Percentiles rank a stretch among this genome's conserved stretches.
Conservation (phyloP, 2,113 vertebrate species). For the Drymodes brunneopygia region DNA sequence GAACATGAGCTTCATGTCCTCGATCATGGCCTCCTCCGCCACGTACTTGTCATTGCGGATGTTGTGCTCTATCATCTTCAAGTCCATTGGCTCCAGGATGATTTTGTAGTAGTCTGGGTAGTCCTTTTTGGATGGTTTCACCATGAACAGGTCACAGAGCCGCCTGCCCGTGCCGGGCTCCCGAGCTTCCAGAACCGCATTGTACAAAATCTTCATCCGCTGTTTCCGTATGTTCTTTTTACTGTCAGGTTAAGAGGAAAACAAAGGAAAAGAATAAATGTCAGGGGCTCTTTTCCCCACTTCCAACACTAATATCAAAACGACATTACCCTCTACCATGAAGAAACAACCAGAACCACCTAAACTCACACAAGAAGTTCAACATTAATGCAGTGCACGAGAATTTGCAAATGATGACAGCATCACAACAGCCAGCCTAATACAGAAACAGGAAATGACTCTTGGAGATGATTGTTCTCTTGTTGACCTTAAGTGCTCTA, state of each 20-base stretch:
- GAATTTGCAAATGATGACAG: not conserved
- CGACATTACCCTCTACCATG: not conserved
- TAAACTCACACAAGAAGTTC: not conserved
- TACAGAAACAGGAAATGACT: not conserved
- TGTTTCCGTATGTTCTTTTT: slow-evolving; percentile 97
- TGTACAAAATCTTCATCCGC: slow-evolving; percentile 91
- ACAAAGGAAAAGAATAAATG: not conserved
- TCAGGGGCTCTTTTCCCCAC: not conserved
- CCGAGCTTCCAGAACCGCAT: slow-evolving; percentile 87
- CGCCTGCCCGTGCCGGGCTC: slow-evolving; percentile 85
- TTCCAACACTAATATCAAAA: not conserved
- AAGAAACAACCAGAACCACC: not conserved
- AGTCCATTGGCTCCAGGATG: slow-evolving; percentile 96
- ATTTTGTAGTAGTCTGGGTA: slow-evolving; percentile 99
- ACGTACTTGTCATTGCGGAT: slow-evolving; percentile 92
- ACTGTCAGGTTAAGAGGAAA: slow-evolving; percentile 65
- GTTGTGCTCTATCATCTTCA: slow-evolving; percentile 94
- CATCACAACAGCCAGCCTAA: not conserved
- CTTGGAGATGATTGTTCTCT: not conserved
- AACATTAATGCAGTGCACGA: not conserved
- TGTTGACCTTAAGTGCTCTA: not conserved
- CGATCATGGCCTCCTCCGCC: slow-evolving; percentile 89
- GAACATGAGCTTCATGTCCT: slow-evolving; percentile 97
- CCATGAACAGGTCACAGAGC: slow-evolving; percentile 95
- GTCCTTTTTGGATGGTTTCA: slow-evolving; percentile 98